A percentile compares a stretch with the other conserved stretches of the same genome.
phyloP scores from a whole-genome alignment of 2,797 vertebrate genomes.

The Pachyuromys duprasi region DNA sequence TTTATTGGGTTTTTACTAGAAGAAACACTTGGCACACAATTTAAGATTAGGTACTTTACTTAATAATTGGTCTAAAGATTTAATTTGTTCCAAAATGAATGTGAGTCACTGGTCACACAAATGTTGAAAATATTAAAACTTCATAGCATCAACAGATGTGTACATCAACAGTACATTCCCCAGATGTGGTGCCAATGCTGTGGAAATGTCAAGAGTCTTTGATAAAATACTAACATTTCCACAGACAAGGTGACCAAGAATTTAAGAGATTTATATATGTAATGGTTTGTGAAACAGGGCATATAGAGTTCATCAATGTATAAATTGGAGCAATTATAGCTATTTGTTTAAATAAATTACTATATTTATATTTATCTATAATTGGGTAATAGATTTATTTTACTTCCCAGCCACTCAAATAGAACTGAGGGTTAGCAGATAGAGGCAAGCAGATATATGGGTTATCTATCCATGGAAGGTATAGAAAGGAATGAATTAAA shows the following conservation, averaged over 20 bases:
- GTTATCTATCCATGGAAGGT: not conserved
- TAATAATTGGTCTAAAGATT: slow-evolving; percentile 39
- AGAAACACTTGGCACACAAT: slow-evolving; percentile 5
- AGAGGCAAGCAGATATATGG: not conserved
- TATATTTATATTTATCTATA: too few relatives aligned
- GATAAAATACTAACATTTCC: slow-evolving; percentile 16
- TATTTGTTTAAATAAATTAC: not conserved
- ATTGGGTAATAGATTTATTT: not conserved
- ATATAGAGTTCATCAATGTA: not conserved
- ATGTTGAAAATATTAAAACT: slow-evolving; percentile 39
- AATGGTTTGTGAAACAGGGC: not conserved
- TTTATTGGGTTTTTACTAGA: not conserved
- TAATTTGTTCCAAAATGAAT: slow-evolving; percentile 28
- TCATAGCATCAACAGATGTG: not conserved
- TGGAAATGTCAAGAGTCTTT: not conserved
- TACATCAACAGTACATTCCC: not conserved
- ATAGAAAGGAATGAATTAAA: not conserved
- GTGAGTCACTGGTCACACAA: slow-evolving; percentile 47
- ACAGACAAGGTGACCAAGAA: not conserved
- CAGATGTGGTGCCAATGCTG: slow-evolving; percentile 4
- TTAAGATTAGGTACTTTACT: slow-evolving; percentile 36
- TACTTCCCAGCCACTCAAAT: not conserved
- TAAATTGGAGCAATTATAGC: not conserved
- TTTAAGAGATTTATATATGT: not conserved
- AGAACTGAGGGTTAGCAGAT: not conserved